Conservation (phyloP, 2,797 vertebrate genomes). For the Perodicticus potto region DNA sequence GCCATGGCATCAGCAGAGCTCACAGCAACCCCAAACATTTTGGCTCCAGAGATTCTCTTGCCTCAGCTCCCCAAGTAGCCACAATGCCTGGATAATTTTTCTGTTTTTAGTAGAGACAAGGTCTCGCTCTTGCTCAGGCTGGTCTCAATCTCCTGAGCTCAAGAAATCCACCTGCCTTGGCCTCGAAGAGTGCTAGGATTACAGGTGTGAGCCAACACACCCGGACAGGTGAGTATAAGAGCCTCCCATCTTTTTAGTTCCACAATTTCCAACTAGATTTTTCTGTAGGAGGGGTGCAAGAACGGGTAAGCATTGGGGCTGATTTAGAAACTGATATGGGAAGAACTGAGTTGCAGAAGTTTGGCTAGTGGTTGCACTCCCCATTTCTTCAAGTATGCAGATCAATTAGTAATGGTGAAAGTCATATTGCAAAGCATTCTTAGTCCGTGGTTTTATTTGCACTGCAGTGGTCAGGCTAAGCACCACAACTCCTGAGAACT, state of each 20-base stretch:
- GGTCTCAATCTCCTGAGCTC: too few relatives aligned
- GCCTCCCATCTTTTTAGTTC: neutral
- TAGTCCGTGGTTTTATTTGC: neutral
- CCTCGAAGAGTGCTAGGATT: too few relatives aligned
- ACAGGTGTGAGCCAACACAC: too few relatives aligned
- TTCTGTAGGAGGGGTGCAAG: neutral
- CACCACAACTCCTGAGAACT: neutral
- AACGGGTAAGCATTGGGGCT: neutral
- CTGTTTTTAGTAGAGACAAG: too few relatives aligned
- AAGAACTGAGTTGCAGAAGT: neutral
- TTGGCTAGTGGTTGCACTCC: neutral
- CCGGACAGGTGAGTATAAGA: fast-evolving
- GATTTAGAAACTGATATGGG: neutral
- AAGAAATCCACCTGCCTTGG: too few relatives aligned
- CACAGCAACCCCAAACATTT: too few relatives aligned
- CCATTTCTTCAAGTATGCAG: neutral
- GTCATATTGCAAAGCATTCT: neutral
- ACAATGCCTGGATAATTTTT: too few relatives aligned
- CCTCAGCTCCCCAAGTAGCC: too few relatives aligned
- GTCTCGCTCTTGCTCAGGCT: too few relatives aligned
- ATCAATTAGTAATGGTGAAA: neutral
- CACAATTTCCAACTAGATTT: neutral
- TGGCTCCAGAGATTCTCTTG: too few relatives aligned
- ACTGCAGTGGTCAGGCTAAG: neutral
- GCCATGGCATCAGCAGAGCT: too few relatives aligned